Percentiles rank a stretch among this genome's conserved stretches.
phyloP scores from a whole-genome alignment of 2,797 vertebrate genomes.

The Bradypus variegatus region DNA sequence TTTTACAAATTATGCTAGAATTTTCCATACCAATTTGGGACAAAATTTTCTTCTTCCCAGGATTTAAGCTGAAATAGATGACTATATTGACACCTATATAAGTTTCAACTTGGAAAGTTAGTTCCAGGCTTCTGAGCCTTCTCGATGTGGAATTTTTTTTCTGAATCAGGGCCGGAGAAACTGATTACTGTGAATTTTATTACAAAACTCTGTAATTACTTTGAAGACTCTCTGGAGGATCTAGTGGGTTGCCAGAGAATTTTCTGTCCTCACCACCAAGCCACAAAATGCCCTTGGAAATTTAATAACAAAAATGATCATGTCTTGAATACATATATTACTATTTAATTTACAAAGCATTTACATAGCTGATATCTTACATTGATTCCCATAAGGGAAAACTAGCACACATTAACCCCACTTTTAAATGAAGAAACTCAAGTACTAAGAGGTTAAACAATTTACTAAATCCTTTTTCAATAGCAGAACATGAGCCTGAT shows the following conservation, averaged over 20 bases:
- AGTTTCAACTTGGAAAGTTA: background rate
- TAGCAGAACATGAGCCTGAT: background rate
- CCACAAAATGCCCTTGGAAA: conserved; percentile 19
- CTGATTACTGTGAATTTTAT: conserved; percentile 53
- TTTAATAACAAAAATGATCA: conserved; percentile 4
- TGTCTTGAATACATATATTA: background rate
- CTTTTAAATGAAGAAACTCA: conserved; percentile 11
- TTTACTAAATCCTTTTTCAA: background rate
- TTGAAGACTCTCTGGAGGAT: conserved; percentile 44
- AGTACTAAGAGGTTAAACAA: background rate
- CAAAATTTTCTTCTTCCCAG: background rate
- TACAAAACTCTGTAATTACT: conserved; percentile 51
- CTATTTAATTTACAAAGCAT: background rate
- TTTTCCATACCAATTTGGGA: conserved; percentile 1
- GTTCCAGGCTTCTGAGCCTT: background rate
- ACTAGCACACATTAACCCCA: background rate
- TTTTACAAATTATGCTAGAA: conserved; percentile 22
- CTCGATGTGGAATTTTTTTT: background rate
- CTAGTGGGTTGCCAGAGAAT: conserved; percentile 25
- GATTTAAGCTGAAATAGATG: conserved; percentile 3
- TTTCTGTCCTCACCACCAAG: conserved; percentile 27
- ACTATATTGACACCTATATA: background rate
- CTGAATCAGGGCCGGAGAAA: background rate
- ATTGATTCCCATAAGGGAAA: background rate
- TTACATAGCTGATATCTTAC: background rate